A percentile compares a stretch with the other conserved stretches of the same genome.
These are phyloP conservation scores for Xylocampa areola DNA, from an alignment of 2,888 invertebrate species.

Conservation along the genomic window DNA sequence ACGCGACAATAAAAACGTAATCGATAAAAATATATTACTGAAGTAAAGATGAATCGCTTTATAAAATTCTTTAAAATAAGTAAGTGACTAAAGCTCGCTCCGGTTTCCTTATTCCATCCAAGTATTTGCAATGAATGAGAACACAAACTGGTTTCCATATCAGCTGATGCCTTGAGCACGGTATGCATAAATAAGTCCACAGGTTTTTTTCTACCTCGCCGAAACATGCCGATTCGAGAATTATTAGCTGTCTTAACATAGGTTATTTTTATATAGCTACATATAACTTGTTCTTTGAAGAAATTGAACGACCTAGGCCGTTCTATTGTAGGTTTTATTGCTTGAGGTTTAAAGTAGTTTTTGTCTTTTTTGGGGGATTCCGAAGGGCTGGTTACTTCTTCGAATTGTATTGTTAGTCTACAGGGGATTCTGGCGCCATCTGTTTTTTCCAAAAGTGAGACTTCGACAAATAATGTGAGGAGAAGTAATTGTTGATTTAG, in stretches of 20 bases:
- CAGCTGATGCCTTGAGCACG: slow-evolving; percentile 80
- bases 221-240: slow-evolving; percentile 70
- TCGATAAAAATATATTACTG: slow-evolving; percentile 20
- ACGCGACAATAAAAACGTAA: slow-evolving; percentile 2
- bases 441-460: slow-evolving; percentile 41
- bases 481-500: slow-evolving; percentile 25
- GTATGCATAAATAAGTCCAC: slow-evolving; percentile 77
- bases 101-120: slow-evolving; percentile 44
- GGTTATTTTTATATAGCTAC: slow-evolving; percentile 68
- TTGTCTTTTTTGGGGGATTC: slow-evolving; percentile 16
- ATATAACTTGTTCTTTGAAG: slow-evolving; percentile 60
- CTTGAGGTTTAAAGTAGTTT: slow-evolving; percentile 19
- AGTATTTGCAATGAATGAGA: slow-evolving; percentile 73
- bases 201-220: slow-evolving; percentile 78
- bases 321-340: slow-evolving; percentile 44
- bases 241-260: slow-evolving; percentile 67
- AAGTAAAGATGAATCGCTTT: slow-evolving; percentile 26
- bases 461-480: slow-evolving; percentile 27
- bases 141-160: slow-evolving; percentile 76
- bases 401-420: slow-evolving; percentile 63
- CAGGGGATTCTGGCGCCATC: slow-evolving; percentile 64
- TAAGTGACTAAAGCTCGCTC: slow-evolving; percentile 6
- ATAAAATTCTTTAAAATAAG: slow-evolving; percentile 30
- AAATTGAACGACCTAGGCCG: slow-evolving; percentile 23
- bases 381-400: slow-evolving; percentile 58